phyloP scores from a whole-genome alignment of 2,888 invertebrate species.

The Branchellion lobata region DNA sequence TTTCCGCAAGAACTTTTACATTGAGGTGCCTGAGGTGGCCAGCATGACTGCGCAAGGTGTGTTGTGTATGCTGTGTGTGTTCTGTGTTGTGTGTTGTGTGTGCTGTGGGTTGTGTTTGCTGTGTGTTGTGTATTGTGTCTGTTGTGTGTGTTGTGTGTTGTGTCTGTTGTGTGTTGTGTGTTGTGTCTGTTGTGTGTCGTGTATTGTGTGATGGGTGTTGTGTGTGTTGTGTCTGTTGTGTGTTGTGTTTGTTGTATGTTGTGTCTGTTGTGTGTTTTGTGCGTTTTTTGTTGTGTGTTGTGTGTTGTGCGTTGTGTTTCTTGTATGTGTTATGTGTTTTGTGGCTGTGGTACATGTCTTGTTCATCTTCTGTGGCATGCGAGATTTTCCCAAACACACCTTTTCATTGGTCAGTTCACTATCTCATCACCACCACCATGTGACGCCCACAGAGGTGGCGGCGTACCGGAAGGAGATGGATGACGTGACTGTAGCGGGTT shows the following conservation, averaged over 20 bases:
- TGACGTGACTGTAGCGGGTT: conserved; percentile 92
- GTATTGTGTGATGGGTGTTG: not conserved
- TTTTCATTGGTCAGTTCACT: no score
- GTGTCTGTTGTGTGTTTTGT: not conserved
- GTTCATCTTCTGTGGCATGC: no score
- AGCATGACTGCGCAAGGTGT: conserved; percentile 78
- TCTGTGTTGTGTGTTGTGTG: not conserved
- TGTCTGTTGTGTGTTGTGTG: no score
- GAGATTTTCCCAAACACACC: no score
- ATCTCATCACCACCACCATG: no score
- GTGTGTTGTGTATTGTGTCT: conserved; percentile 1
- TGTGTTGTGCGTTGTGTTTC: not conserved
- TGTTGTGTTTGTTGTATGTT: not conserved
- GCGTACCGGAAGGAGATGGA: conserved; percentile 74
- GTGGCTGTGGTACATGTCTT: no score
- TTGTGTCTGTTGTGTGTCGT: no score
- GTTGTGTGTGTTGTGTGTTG: no score
- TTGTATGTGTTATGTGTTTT: not conserved
- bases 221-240: not conserved
- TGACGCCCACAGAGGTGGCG: conserved; percentile 63
- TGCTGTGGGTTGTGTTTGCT: not conserved
- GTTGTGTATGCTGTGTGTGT: not conserved
- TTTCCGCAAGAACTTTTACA: conserved; percentile 93
- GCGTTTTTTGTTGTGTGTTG: not conserved
- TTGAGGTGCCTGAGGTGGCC: conserved; percentile 91